Evolutionary conservation across 2,113 vertebrate genomes (phyloP).

Genomic region (Fregetta grallaria): DNA sequence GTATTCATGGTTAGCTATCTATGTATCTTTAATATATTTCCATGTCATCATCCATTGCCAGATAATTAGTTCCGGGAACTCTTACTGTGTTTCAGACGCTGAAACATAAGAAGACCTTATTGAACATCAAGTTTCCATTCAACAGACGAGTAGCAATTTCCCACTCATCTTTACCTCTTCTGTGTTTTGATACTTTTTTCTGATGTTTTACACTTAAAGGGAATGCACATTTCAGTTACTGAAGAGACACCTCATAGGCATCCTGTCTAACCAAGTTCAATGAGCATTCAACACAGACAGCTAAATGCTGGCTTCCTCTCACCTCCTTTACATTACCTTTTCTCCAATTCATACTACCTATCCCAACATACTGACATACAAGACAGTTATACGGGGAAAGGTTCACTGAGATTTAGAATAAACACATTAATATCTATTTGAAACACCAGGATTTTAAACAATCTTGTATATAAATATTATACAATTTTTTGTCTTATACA

Average conservation of each 20-base stretch:
- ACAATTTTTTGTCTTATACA: not conserved
- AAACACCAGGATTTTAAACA: not conserved
- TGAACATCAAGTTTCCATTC: slow-evolving; percentile 72
- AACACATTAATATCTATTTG: not conserved
- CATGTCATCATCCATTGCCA: slow-evolving; percentile 59
- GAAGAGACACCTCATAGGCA: not conserved
- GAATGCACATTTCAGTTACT: not conserved
- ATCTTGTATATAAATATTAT: not conserved
- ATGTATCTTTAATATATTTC: slow-evolving; percentile 76
- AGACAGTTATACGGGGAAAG: not conserved
- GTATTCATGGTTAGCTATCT: slow-evolving; percentile 52
- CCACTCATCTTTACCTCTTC: not conserved
- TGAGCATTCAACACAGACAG: not conserved
- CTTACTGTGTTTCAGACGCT: slow-evolving; percentile 64
- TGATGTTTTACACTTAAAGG: not conserved
- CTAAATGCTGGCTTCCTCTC: not conserved
- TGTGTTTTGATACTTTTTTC: not conserved
- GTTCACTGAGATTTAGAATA: not conserved
- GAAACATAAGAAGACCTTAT: slow-evolving; percentile 65
- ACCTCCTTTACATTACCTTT: not conserved
- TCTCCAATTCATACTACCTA: not conserved
- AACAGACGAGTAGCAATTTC: slow-evolving; percentile 50
- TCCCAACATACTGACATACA: not conserved
- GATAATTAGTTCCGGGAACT: slow-evolving; percentile 73
- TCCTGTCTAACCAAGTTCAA: not conserved